Evolutionary conservation across 2,113 vertebrate genomes (phyloP), one percentile per base, ranked within the genome.

Genomic region (Austrofundulus limnaeus): DNA sequence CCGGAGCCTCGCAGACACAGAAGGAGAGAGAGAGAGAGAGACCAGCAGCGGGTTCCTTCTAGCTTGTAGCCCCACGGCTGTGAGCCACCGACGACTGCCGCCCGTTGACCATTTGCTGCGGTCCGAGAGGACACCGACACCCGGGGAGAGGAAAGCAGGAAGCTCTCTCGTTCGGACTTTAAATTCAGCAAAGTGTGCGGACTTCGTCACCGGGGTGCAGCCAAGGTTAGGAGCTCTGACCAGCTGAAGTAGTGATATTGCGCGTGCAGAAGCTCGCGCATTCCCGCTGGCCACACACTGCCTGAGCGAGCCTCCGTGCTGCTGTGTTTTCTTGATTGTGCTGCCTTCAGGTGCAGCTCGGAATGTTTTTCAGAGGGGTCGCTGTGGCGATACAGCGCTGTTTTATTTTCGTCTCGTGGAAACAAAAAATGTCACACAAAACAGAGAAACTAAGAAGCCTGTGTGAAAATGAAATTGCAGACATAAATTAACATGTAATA

Each of bases 271-370:
- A 50, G 11, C 54, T 43, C 13, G 54, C 60, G 46, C 87, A 76
- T 86, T 85, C 86, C 73, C 81, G 80, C 83, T 85, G 82, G 83
- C 85, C 74, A 75, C 28, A 20, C 51, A 72, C 70, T 74, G 72
- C 57, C 71, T 79, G 78, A 43, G 69, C 47, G 69, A 70, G 38
- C 43, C 59, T 34, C 68, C 20, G 61, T 70, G 78, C 60, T 31
- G 71, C 64, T 72, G 78, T 53, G 31, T 25, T 21, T 59, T 53
- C 53, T 61, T 61, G 46, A 20, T 0, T 23, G 51, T 71, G 86
- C 28, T 83, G 75, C 80, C 43, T 89, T 90, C 84, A 86, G 1
- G 72, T 34, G 41, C 63, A 49, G 34, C 54, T 70, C 65, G 82
- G 17, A 81, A 77, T 47, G 21, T 28, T n/a, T 10, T 0, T 0